phyloP scores from a whole-genome alignment of 2,113 vertebrate genomes.

The Scopus umbretta region DNA sequence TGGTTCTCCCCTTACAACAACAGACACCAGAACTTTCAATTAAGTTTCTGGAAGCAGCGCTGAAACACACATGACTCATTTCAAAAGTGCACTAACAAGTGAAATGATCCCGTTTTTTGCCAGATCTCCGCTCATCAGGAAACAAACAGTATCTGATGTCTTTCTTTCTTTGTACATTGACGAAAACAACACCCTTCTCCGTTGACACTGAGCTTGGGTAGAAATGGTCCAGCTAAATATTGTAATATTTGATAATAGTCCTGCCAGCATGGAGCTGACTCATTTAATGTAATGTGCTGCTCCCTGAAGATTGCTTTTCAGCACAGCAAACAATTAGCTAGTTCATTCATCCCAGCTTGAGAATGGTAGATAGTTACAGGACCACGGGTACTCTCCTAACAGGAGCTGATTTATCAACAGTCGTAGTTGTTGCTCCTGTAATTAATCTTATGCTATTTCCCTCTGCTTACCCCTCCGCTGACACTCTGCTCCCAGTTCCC shows the following conservation, averaged over 20 bases:
- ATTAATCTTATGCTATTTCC: slow-evolving; percentile 22
- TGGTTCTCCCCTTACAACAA: slow-evolving; percentile 47
- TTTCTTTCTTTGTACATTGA: not conserved
- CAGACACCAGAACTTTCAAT: slow-evolving; percentile 64
- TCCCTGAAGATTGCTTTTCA: slow-evolving; percentile 53
- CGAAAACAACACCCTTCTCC: not conserved
- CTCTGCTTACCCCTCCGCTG: not conserved
- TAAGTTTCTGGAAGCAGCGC: slow-evolving; percentile 53
- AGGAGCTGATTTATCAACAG: slow-evolving; percentile 23
- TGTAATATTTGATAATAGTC: slow-evolving; percentile 51
- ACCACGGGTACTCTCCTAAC: not conserved
- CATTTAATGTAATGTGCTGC: slow-evolving; percentile 46
- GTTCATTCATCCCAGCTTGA: slow-evolving; percentile 60
- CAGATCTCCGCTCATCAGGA: slow-evolving; percentile 33
- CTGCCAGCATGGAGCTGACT: slow-evolving; percentile 40
- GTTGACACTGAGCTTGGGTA: not conserved
- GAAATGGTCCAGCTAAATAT: slow-evolving; percentile 44
- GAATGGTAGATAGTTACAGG: slow-evolving; percentile 7
- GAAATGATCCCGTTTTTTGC: slow-evolving; percentile 11
- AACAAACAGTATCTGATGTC: slow-evolving; percentile 39
- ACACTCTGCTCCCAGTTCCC: not conserved
- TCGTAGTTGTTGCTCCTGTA: not conserved
- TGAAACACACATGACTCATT: slow-evolving; percentile 60
- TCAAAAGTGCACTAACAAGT: slow-evolving; percentile 53
- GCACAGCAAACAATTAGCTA: slow-evolving; percentile 41